These are phyloP conservation scores for Calephelis perditalis DNA, from an alignment of 2,888 invertebrate genomes.

Conservation along the genomic window DNA sequence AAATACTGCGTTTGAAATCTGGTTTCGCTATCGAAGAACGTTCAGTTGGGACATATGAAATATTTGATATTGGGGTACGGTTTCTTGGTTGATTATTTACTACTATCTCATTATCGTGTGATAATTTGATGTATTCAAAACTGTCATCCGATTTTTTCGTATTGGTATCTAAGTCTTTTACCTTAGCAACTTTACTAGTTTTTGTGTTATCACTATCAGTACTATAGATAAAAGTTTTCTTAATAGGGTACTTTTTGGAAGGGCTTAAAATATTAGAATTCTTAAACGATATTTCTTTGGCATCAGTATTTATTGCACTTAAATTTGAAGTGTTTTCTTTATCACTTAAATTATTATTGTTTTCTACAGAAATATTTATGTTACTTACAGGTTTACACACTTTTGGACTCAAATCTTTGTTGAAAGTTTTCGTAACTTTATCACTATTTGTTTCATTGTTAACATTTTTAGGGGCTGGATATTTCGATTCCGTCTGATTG, in stretches of 20 bases:
- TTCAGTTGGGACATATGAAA: constrained; percentile 63
- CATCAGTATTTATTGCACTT: constrained; percentile 67
- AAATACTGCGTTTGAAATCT: constrained; percentile 58
- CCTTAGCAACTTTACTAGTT: constrained; percentile 65
- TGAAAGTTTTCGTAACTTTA: constrained; percentile 39
- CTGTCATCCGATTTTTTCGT: constrained; percentile 65
- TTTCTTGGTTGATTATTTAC: constrained; percentile 71
- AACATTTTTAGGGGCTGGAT: constrained; percentile 50
- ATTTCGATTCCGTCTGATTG: constrained; percentile 46
- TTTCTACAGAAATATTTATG: constrained; percentile 42
- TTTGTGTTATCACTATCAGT: constrained; percentile 59
- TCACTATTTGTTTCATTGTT: constrained; percentile 46
- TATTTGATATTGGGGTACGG: constrained; percentile 68
- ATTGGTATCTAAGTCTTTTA: constrained; percentile 67
- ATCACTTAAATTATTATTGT: constrained; percentile 45
- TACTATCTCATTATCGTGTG: constrained; percentile 66
- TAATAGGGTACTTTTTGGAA: constrained; percentile 68
- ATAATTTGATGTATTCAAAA: constrained; percentile 65
- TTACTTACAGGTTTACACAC: constrained; percentile 40
- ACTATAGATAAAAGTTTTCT: constrained; percentile 59
- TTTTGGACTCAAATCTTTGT: constrained; percentile 39
- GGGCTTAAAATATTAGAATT: constrained; percentile 67
- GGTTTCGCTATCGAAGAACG: constrained; percentile 47
- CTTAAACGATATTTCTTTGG: constrained; percentile 68
- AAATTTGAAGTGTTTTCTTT: constrained; percentile 53